phyloP scores from a whole-genome alignment of 2,888 invertebrate genomes.

The Pollenia labialis region DNA sequence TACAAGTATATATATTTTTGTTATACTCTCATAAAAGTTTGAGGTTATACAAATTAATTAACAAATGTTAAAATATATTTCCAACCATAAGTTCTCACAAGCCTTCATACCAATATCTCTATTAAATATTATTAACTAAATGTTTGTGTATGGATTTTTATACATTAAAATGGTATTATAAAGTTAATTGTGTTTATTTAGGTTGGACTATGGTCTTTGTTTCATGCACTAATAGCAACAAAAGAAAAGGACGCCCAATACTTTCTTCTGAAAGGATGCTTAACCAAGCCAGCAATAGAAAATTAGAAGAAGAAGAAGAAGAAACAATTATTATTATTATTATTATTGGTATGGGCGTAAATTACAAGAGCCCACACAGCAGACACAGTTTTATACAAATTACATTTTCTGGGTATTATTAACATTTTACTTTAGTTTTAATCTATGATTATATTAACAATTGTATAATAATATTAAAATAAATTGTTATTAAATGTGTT shows the following conservation, averaged over 20 bases:
- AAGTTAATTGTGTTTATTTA: constrained; percentile 71
- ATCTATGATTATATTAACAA: constrained; percentile 54
- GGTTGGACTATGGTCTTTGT: constrained; percentile 36
- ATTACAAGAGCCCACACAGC: neutral
- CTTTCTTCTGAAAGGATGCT: constrained; percentile 7
- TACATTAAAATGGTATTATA: constrained; percentile 55
- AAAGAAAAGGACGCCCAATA: neutral
- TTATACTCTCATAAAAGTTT: neutral
- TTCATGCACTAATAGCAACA: neutral
- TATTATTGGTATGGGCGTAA: neutral
- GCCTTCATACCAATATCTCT: neutral
- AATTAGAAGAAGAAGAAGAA: neutral
- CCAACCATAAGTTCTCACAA: neutral
- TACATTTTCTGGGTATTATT: constrained; percentile 2
- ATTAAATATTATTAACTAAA: constrained; percentile 8
- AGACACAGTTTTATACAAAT: constrained; percentile 27
- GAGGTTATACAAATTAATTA: constrained; percentile 70
- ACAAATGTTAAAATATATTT: constrained; percentile 55
- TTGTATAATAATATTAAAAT: constrained; percentile 63
- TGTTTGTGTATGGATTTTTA: constrained; percentile 21
- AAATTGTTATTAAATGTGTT: constrained; percentile 60
- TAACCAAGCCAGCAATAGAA: neutral
- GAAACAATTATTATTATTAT: constrained; percentile 25
- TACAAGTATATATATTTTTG: neutral
- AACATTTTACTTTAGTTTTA: constrained; percentile 7